phyloP scores from a whole-genome alignment of 2,888 invertebrate species.

The Priocnemis perturbator region DNA sequence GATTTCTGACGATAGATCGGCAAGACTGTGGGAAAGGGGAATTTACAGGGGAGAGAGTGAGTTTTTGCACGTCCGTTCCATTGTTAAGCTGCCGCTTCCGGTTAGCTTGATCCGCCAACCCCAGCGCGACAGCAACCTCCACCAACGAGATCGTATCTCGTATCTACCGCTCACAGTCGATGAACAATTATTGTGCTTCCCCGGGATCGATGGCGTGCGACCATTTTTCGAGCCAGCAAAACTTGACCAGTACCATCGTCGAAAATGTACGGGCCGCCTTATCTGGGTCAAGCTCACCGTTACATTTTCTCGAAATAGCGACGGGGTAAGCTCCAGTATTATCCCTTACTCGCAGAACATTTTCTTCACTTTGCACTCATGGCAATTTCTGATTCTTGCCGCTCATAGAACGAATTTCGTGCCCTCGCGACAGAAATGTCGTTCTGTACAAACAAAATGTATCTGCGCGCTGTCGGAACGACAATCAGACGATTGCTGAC shows the following conservation, averaged over 20 bases:
- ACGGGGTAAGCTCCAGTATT: too few relatives aligned
- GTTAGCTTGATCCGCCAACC: not conserved
- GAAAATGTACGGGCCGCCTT: constrained; percentile 8
- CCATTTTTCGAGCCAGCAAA: constrained; percentile 32
- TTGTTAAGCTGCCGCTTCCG: constrained; percentile 34
- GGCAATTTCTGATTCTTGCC: too few relatives aligned
- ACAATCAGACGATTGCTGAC: too few relatives aligned
- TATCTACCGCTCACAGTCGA: constrained; percentile 51
- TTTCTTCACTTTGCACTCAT: too few relatives aligned
- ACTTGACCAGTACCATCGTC: constrained; percentile 21
- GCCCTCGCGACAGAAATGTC: too few relatives aligned
- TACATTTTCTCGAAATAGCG: too few relatives aligned
- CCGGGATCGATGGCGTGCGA: constrained; percentile 23
- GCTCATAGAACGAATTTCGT: too few relatives aligned
- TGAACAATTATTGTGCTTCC: constrained; percentile 48
- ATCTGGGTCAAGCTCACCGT: constrained; percentile 4
- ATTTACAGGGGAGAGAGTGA: not conserved
- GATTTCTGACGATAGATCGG: too few relatives aligned
- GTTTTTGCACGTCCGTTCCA: constrained; percentile 34
- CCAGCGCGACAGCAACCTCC: constrained; percentile 3
- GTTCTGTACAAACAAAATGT: too few relatives aligned
- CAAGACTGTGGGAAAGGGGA: not conserved
- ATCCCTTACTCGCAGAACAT: too few relatives aligned
- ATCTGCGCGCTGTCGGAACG: too few relatives aligned
- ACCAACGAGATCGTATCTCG: constrained; percentile 3